Base-by-base conservation (phyloP, 2,888 invertebrate genomes). In the Notodonta ziczac region DNA sequence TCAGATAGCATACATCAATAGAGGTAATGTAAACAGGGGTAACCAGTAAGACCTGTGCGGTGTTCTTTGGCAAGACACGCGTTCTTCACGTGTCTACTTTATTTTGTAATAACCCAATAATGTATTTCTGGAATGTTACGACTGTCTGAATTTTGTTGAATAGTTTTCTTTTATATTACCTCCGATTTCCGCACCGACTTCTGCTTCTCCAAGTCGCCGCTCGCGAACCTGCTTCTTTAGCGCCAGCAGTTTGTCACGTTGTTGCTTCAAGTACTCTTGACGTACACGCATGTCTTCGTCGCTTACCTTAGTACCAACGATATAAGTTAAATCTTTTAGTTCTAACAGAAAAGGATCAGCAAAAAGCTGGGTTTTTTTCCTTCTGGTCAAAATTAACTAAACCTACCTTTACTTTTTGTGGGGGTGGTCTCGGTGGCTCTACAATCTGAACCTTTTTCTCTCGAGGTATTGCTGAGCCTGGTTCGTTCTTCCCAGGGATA, bases 191-290 rank as follows among this genome's bases (percentile, higher is more conserved):
- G 89, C 89, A 59, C 95, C 95, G 32, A 94, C 89, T 67, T 96
- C 96, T 13, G 94, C 95, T 46, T 94, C 94, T 42, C 95, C 95
- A 8, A 98, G 91, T 82, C 97, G 96, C 73, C 97, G 96, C 81
- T 97, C 97, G 24, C 99, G 95, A 32, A 97, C 98, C 83, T 97
- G 96, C 81, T 97, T 97, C 88, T 99, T 99, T 81, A 98, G 91
- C 24, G 97, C 97, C 53, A 99, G 94, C 59, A 99, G 94, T 83
- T 98, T 98, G 87, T 99, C 99, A 35, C 99, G 95, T 84, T 99
- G 98, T 65, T 97, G 96, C 59, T 97, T 96, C 61, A 99, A 91
- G 86, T 98, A 99, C 70, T 97, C 96, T 79, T 98, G 97, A 0
- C 99, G 95, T 61, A 95, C 95, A 66, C 95, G 95, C 56, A 98